Conservation (phyloP, 2,888 invertebrate genomes). For the Tetheella fluctuosa region DNA sequence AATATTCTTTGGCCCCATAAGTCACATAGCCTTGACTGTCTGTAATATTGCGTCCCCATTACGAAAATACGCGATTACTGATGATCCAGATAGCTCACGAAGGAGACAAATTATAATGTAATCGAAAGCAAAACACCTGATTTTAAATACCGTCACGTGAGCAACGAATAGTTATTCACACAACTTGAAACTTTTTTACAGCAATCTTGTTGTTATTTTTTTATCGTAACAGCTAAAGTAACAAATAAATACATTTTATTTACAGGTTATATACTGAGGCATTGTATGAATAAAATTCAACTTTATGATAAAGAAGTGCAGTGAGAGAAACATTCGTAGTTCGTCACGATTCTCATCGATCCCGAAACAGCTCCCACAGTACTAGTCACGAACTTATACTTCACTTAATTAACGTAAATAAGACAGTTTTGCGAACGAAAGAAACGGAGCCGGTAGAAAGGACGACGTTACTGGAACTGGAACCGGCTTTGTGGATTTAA, state of each 20-base stretch:
- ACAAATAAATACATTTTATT: background rate
- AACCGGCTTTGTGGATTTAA: conserved; percentile 68
- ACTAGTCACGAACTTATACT: conserved; percentile 83
- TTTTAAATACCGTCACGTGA: no score
- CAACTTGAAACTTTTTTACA: background rate
- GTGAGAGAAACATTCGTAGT: conserved; percentile 37
- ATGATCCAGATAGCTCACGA: background rate
- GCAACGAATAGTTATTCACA: background rate
- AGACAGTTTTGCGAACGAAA: conserved; percentile 79
- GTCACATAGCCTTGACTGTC: conserved; percentile 53
- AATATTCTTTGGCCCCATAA: conserved; percentile 60
- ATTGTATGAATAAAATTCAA: conserved; percentile 14
- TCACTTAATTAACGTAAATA: conserved; percentile 83
- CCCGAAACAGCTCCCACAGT: conserved; percentile 62
- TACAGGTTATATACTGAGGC: background rate
- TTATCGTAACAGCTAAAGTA: background rate
- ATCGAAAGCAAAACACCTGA: background rate
- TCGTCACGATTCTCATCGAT: conserved; percentile 63
- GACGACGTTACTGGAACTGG: conserved; percentile 56
- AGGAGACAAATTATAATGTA: background rate
- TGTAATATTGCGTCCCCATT: conserved; percentile 35
- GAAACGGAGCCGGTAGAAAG: conserved; percentile 60
- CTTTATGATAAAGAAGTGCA: conserved; percentile 51
- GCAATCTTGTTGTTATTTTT: background rate
- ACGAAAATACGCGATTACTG: conserved; percentile 38